Percentiles rank a stretch among this genome's conserved stretches.
Evolutionary conservation across 2,113 vertebrate genomes (phyloP).

Genomic region (Mastomys coucha): DNA sequence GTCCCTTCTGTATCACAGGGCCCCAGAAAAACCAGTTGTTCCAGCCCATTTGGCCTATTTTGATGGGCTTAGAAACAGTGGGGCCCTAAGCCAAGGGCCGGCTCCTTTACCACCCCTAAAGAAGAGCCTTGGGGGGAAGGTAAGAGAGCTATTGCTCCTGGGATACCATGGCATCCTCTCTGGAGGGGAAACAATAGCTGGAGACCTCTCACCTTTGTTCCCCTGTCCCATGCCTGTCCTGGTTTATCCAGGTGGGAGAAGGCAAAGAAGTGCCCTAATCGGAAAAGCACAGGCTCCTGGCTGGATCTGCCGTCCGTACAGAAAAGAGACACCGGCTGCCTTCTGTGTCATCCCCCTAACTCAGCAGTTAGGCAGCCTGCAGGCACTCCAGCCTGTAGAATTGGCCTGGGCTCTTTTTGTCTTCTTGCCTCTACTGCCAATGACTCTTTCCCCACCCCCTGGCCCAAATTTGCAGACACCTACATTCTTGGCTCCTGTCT

Average conservation of each 20-base stretch:
- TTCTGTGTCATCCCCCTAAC: conserved; percentile 47
- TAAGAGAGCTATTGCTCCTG: neutral
- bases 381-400: conserved; percentile 80
- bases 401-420: conserved; percentile 66
- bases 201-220: conserved; percentile 75
- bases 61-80: neutral
- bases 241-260: conserved; percentile 61
- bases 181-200: conserved; percentile 48
- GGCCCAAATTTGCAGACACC: conserved; percentile 89
- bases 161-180: neutral
- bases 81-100: neutral
- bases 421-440: conserved; percentile 2
- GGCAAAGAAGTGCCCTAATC: conserved; percentile 56
- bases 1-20: neutral
- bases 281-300: neutral
- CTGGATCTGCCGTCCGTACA: conserved; percentile 37
- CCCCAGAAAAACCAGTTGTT: neutral
- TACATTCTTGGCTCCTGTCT: conserved; percentile 91
- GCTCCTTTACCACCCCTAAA: conserved; percentile 6
- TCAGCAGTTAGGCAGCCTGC: conserved; percentile 78
- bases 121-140: neutral
- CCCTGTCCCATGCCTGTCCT: conserved; percentile 11
- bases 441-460: conserved; percentile 60
- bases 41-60: neutral
- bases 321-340: neutral